These are phyloP conservation scores for Eustalomyia histrio DNA, from an alignment of 2,888 invertebrate species.

Conservation along the genomic window DNA sequence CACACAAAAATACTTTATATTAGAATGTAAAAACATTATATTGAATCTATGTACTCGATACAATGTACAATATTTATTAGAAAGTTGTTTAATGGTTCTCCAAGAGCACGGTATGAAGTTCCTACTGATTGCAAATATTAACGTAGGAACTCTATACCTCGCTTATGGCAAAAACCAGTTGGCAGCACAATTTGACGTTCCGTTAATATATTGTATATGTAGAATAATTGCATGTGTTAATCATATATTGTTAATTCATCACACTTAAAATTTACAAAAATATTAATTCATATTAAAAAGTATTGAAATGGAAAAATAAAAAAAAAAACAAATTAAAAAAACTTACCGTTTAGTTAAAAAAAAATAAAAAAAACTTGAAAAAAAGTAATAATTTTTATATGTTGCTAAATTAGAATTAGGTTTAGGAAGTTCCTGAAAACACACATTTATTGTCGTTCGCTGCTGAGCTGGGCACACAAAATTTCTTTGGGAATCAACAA, in stretches of 20 bases:
- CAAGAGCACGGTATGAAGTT: slow-evolving; percentile 99
- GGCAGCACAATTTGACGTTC: background rate
- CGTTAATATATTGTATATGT: background rate
- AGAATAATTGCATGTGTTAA: slow-evolving; percentile 2
- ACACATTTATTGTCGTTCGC: too few relatives aligned
- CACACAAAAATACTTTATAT: background rate
- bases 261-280: slow-evolving; percentile 31
- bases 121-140: slow-evolving; percentile 87
- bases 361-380: too few relatives aligned
- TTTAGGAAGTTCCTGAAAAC: too few relatives aligned
- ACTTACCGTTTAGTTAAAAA: slow-evolving; percentile 33
- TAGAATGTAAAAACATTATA: background rate
- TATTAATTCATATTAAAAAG: slow-evolving; percentile 22
- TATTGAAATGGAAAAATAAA: slow-evolving; percentile 12
- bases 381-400: background rate
- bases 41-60: background rate
- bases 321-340: too few relatives aligned
- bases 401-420: too few relatives aligned
- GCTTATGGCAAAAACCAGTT: slow-evolving; percentile 87
- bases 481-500: too few relatives aligned
- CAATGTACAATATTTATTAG: slow-evolving; percentile 33
- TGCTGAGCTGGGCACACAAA: too few relatives aligned
- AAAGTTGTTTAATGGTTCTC: slow-evolving; percentile 84
- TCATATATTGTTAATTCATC: slow-evolving; percentile 10
- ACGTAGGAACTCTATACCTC: slow-evolving; percentile 99